These are phyloP conservation scores for Nomada fucata DNA, from an alignment of 2,888 invertebrate species.

Conservation along the genomic window DNA sequence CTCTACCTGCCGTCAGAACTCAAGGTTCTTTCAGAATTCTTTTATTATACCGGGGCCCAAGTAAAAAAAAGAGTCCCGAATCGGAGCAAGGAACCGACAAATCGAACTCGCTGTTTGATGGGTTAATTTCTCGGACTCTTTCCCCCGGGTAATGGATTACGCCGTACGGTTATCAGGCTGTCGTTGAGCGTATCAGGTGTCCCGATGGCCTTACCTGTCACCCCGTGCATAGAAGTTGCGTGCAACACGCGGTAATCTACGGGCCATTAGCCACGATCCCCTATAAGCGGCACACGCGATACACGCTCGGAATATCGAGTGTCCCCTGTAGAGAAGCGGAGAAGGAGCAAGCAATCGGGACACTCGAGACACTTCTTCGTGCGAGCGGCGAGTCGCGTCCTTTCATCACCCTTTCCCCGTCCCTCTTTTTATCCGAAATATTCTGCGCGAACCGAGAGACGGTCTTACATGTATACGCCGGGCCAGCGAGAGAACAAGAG, in stretches of 20 bases:
- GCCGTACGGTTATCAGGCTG: constrained; percentile 49
- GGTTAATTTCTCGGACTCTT: constrained; percentile 40
- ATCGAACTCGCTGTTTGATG: constrained; percentile 9
- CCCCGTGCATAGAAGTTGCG: constrained; percentile 65
- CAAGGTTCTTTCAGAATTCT: no score
- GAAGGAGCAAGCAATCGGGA: constrained; percentile 70
- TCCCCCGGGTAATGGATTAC: constrained; percentile 54
- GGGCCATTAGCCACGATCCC: constrained; percentile 81
- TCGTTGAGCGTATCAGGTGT: constrained; percentile 60
- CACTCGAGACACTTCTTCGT: constrained; percentile 80
- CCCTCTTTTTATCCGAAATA: constrained; percentile 35
- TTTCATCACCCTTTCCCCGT: constrained; percentile 61
- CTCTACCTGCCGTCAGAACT: no score
- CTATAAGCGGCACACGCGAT: constrained; percentile 78
- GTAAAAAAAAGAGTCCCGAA: no score
- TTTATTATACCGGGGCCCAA: neutral
- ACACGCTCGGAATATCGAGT: constrained; percentile 80
- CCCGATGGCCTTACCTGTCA: constrained; percentile 57
- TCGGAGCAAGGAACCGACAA: neutral
- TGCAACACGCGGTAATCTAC: constrained; percentile 77
- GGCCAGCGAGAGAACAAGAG: constrained; percentile 12
- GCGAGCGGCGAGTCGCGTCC: constrained; percentile 65
- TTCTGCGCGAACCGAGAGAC: constrained; percentile 17
- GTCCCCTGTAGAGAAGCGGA: constrained; percentile 71
- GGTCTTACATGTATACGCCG: constrained; percentile 14